Evolutionary conservation across 2,113 vertebrate species (phyloP), one percentile per base, ranked within the genome.

Genomic region (Calonectris borealis): DNA sequence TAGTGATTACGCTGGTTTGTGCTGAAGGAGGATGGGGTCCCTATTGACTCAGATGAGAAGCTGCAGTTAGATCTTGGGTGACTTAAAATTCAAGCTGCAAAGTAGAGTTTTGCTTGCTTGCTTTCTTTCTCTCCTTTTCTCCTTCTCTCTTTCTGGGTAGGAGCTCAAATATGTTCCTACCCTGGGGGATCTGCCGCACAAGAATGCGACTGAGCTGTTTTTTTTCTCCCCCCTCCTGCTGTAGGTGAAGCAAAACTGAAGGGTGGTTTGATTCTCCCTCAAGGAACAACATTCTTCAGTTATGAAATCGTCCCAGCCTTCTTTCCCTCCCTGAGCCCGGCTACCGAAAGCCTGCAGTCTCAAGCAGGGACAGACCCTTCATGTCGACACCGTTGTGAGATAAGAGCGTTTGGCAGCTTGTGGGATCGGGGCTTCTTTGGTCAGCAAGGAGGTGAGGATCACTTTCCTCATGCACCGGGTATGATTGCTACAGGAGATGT

Each of bases 281-380:
- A 88, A 97, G 97, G 97, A 97, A 97, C 95, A 96, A 96, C 97
- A 98, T 98, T 98, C 97, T 97, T 97, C 97, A 95, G 94, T 96
- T 97, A 97, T 98, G 97, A 97, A 97, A 97, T 96, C 91, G 95
- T 95, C 88, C 64, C 84, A 71, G 73, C 54, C 91, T 91, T 69
- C 87, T 81, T 85, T 90, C 61, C 68, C 78, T 90, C 16, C 72
- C 92, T 7, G 48, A 91, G 75, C 89, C 58, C 0, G 1, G 88
- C 79, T 89, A 87, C 81, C 0, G 0, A 80, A 55, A 70, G 11
- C 86, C 66, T 72, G 51, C 79, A 71, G 40, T 65, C 79, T 60
- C 68, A 46, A 66, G 84, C 66, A 88, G 26, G 52, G 91, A 51
- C 58, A 70, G 77, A 80, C 66, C 77, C 44, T 52, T 36, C 1